Evolutionary conservation across 2,888 invertebrate species (phyloP).

Genomic region (Eristalis pertinax): DNA sequence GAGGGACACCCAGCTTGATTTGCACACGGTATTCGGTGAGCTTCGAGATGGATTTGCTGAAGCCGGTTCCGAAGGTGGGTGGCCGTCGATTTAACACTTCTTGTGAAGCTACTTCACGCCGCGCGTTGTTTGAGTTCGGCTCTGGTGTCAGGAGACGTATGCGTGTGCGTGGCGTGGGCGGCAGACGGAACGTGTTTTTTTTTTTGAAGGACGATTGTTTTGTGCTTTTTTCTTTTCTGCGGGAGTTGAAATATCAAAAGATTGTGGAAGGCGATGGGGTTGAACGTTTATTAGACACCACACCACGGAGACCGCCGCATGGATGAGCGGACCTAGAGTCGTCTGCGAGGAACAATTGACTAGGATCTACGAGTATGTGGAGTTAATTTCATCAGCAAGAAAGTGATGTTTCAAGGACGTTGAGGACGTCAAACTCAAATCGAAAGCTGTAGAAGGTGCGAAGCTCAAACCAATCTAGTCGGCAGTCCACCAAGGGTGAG

Average conservation of each 20-base stretch:
- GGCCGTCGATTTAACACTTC: constrained; percentile 56
- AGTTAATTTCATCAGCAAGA: not conserved
- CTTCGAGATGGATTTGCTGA: constrained; percentile 13
- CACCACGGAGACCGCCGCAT: not conserved
- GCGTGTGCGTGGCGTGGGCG: constrained; percentile 2
- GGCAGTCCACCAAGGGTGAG: no score
- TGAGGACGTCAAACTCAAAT: not conserved
- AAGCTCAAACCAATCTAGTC: no score
- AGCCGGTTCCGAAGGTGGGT: constrained; percentile 21
- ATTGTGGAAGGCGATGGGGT: not conserved
- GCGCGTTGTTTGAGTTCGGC: constrained; percentile 18
- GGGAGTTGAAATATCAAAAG: not conserved
- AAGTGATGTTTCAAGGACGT: not conserved
- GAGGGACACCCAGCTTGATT: not conserved
- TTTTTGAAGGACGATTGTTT: not conserved
- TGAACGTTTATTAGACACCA: not conserved
- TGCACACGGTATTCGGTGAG: constrained; percentile 9
- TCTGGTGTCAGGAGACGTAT: constrained; percentile 49
- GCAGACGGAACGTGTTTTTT: no score
- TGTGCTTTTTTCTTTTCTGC: not conserved
- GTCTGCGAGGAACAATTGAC: not conserved
- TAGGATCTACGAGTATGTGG: not conserved
- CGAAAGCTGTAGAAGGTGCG: not conserved
- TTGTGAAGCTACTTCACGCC: constrained; percentile 59
- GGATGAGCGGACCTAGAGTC: not conserved